phyloP scores from a whole-genome alignment of 2,113 vertebrate species.

The Riparia riparia region DNA sequence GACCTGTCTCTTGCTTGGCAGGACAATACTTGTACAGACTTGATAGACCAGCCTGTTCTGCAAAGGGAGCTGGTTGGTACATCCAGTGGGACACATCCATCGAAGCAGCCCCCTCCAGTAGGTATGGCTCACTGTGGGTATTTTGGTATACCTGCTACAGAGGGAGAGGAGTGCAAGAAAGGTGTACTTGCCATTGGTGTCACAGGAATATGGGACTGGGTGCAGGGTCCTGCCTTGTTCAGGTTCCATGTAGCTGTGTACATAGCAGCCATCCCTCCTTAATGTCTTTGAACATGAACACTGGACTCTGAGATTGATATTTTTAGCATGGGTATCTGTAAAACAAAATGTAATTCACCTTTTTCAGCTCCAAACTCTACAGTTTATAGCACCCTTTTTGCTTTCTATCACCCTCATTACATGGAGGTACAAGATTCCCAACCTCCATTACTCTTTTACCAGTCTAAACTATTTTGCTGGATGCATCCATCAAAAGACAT shows the following conservation, averaged over 20 bases:
- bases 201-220: not conserved
- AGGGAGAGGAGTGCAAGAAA: not conserved
- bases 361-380: not conserved
- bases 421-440: not conserved
- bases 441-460: not conserved
- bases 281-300: not conserved
- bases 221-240: not conserved
- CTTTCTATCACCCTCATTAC: not conserved
- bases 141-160: not conserved
- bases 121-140: not conserved
- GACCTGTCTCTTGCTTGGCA: not conserved
- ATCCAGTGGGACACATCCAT: not conserved
- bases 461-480: not conserved
- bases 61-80: not conserved
- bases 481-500: rapidly evolving
- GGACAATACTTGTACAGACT: rapidly evolving
- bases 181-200: not conserved
- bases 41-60: not conserved
- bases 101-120: not conserved
- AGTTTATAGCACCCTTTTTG: not conserved
- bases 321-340: not conserved
- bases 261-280: not conserved
- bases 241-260: not conserved
- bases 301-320: not conserved
- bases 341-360: not conserved